phyloP scores from a whole-genome alignment of 2,113 vertebrate species.

The Myxocyprinus asiaticus region DNA sequence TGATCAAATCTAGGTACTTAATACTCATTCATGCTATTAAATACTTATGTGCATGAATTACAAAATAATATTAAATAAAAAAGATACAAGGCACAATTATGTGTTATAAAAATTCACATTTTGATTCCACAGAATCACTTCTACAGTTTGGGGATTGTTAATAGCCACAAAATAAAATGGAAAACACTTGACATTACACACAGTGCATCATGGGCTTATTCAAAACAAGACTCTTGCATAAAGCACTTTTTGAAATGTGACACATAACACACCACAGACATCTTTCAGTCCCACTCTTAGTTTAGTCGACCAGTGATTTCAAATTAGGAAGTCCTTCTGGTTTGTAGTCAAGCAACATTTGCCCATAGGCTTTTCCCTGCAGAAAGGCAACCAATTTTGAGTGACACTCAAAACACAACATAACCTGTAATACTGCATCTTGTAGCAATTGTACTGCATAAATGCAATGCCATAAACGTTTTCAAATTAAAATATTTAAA shows the following conservation, averaged over 20 bases:
- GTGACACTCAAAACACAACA: no score
- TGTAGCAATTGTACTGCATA: no score
- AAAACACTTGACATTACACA: background rate
- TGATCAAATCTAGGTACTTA: background rate
- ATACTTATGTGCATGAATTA: background rate
- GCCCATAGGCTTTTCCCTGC: slow-evolving; percentile 85
- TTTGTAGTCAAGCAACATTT: slow-evolving; percentile 87
- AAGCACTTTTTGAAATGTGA: no score
- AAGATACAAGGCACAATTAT: background rate
- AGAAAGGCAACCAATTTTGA: background rate
- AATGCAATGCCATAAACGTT: no score
- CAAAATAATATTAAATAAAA: background rate
- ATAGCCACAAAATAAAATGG: background rate
- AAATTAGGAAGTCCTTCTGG: slow-evolving; percentile 83
- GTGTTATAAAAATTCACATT: background rate
- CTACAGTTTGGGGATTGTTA: background rate
- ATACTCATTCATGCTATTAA: no score
- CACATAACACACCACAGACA: no score
- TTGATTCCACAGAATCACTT: background rate
- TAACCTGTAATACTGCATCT: no score
- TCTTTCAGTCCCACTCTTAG: no score
- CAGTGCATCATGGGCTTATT: no score
- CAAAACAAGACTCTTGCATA: no score
- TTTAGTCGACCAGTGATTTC: slow-evolving; percentile 81
- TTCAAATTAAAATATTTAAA: no score